These are phyloP conservation scores for Hippopotamyrus pictus DNA, from an alignment of 2,797 vertebrate genomes.

Conservation along the genomic window DNA sequence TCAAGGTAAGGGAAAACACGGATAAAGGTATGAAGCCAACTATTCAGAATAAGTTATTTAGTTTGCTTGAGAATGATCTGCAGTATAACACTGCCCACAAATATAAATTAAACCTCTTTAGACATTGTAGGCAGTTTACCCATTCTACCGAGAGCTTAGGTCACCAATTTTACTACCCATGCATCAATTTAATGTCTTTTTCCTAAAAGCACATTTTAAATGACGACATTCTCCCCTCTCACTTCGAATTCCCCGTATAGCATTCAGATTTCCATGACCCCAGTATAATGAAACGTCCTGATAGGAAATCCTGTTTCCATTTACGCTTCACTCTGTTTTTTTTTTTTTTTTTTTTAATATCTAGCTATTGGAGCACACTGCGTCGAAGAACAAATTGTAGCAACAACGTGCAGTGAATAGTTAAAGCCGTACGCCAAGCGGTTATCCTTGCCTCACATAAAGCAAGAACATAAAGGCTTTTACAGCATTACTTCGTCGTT, in stretches of 20 bases:
- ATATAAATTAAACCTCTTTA: not conserved
- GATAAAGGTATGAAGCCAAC: not conserved
- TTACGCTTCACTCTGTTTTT: not conserved
- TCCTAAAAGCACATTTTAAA: not conserved
- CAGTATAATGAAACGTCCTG: slow-evolving; percentile 5
- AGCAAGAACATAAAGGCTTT: not conserved
- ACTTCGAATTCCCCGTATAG: not conserved
- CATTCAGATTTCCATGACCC: not conserved
- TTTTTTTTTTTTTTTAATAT: not conserved
- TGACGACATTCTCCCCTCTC: not conserved
- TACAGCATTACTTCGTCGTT: not conserved
- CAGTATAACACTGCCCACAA: not conserved
- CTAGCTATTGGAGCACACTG: not conserved
- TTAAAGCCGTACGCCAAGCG: not conserved
- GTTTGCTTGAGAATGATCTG: not conserved
- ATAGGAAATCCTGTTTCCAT: slow-evolving; percentile 17
- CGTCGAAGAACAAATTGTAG: not conserved
- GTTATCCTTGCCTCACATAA: not conserved
- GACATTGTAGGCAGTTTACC: not conserved
- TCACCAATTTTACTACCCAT: not conserved
- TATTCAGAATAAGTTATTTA: not conserved
- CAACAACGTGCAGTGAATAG: not conserved
- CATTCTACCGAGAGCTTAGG: not conserved
- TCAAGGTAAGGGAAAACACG: not conserved
- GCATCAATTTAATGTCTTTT: not conserved